phyloP scores from a whole-genome alignment of 2,888 invertebrate species.

The Boloria euphrosyne region DNA sequence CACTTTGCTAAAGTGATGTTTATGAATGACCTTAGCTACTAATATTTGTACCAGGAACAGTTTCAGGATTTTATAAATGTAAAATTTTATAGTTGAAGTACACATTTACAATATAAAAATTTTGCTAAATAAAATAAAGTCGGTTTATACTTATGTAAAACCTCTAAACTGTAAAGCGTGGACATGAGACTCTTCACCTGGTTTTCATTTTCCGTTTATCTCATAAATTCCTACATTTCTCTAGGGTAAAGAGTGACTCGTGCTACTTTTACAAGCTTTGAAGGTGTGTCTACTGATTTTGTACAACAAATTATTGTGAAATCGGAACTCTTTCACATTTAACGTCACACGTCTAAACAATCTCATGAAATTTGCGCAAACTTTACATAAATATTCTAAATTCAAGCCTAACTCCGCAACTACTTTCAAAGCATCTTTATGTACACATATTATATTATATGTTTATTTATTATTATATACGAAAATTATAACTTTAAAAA shows the following conservation, averaged over 20 bases:
- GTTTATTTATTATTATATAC: too few species aligned
- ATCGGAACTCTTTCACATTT: too few species aligned
- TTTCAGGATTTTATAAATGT: neutral
- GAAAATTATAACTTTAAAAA: too few species aligned
- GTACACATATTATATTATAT: too few species aligned
- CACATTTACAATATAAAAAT: constrained; percentile 15
- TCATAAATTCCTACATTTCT: constrained; percentile 28
- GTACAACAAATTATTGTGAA: neutral
- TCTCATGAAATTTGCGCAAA: too few species aligned
- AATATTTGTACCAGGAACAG: too few species aligned
- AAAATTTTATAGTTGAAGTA: neutral
- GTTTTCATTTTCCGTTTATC: constrained; percentile 33
- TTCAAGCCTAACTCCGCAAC: too few species aligned
- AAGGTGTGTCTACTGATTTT: neutral
- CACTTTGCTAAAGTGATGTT: too few species aligned
- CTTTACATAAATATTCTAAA: too few species aligned
- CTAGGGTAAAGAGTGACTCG: constrained; percentile 13
- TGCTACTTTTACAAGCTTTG: constrained; percentile 11
- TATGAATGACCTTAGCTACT: too few species aligned
- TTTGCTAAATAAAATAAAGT: constrained; percentile 17
- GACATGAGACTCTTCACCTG: constrained; percentile 33
- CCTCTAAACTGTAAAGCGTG: constrained; percentile 19
- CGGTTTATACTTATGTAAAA: constrained; percentile 17
- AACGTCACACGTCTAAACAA: too few species aligned
- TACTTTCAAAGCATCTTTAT: too few species aligned